Evolutionary conservation across 1,140 invertebrate genomes (phyloP).

Genomic region (Macrobrachium rosenbergii): DNA sequence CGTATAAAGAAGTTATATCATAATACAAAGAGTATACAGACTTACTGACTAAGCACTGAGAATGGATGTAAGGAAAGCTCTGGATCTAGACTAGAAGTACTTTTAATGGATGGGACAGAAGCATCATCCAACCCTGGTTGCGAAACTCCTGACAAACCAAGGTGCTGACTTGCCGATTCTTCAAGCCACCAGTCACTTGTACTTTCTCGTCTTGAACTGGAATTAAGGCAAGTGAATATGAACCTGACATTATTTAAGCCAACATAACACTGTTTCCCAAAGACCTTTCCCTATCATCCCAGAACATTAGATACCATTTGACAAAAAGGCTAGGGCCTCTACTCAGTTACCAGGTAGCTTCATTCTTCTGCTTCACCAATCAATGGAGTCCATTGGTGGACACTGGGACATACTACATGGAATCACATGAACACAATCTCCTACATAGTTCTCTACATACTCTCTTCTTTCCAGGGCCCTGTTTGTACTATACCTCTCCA

Average conservation of each 20-base stretch:
- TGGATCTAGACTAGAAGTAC: conserved; percentile 53
- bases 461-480: no score
- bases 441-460: no score
- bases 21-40: neutral
- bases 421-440: no score
- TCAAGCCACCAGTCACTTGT: conserved; percentile 51
- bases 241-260: neutral
- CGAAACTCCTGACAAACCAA: conserved; percentile 20
- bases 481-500: no score
- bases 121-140: conserved; percentile 44
- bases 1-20: neutral
- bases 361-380: no score
- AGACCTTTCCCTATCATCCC: no score
- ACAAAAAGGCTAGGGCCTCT: no score
- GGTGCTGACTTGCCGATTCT: conserved; percentile 43
- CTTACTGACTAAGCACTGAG: conserved; percentile 57
- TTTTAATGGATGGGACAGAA: conserved; percentile 57
- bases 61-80: conserved; percentile 50
- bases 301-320: no score
- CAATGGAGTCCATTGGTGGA: no score
- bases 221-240: neutral
- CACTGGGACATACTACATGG: no score
- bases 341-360: no score
- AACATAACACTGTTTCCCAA: neutral
- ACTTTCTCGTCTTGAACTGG: conserved; percentile 40